Conservation (phyloP, 2,888 invertebrate species). For the Hemaris fuciformis region DNA sequence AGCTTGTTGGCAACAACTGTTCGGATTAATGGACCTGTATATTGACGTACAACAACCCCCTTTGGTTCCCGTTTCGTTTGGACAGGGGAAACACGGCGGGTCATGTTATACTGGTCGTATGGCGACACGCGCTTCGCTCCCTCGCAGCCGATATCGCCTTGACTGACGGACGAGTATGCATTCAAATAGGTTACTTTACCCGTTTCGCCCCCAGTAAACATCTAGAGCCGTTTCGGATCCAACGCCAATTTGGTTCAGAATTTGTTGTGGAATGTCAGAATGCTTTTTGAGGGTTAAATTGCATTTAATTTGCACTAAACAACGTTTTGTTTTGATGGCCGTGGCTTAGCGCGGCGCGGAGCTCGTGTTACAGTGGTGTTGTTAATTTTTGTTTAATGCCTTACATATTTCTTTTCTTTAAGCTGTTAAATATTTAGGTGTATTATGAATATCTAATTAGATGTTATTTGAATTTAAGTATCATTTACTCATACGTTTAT, state of each 20-base stretch:
- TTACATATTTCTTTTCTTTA: conserved; percentile 18
- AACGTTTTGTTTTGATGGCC: conserved; percentile 61
- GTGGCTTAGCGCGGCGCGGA: background rate
- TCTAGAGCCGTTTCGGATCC: conserved; percentile 59
- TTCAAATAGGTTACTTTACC: conserved; percentile 87
- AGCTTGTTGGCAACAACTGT: conserved; percentile 65
- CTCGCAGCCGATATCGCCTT: conserved; percentile 81
- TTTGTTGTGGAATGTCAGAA: conserved; percentile 78
- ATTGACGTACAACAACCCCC: conserved; percentile 26
- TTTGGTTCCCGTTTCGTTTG: conserved; percentile 11
- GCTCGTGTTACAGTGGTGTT: conserved; percentile 38
- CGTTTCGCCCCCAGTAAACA: conserved; percentile 68
- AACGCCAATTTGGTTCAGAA: conserved; percentile 75
- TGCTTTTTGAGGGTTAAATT: conserved; percentile 77
- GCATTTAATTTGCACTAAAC: conserved; percentile 80
- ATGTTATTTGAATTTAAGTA: background rate
- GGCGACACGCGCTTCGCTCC: conserved; percentile 63
- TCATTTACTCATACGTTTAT: no score
- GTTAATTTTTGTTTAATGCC: conserved; percentile 34
- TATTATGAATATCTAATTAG: no score
- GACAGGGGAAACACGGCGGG: conserved; percentile 37
- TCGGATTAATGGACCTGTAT: conserved; percentile 39
- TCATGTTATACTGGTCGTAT: conserved; percentile 42
- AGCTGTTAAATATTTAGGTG: background rate
- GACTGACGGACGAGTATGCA: conserved; percentile 89